Base-by-base conservation (phyloP, 2,888 invertebrate genomes). In the Leptopilina drosophilae region DNA sequence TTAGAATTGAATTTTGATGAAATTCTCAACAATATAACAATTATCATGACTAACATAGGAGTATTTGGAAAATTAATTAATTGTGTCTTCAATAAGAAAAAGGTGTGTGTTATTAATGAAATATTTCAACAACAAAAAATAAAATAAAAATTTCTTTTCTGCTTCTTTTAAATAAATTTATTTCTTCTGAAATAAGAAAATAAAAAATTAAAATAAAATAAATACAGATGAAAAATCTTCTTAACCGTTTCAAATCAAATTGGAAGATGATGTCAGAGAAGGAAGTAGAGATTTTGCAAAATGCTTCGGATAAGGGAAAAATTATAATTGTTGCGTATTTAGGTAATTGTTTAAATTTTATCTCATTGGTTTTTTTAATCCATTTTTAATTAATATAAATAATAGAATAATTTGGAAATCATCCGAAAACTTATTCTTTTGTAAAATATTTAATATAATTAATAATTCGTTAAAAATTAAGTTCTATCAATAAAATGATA, bases 201-300 rank as follows among this genome's bases (percentile, higher is more conserved):
- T 20, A 20, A 20, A 20, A 20, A 20, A 20, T 20, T 20, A 20
- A 20, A 20, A 33, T 33, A 33, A 33, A 33, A 33, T 33, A 20
- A 66, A n/a, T 46, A 66, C 11, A 67, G 67, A 49, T 49, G 67
- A 67, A 20, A 67, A 0, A 12, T 46, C 12, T 49, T 67, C 67
- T 67, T 5, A 46, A 46, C 3, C 6, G 15, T 15, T 5, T 67
- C 2, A 67, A 67, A 49, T 67, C 67, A 15, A 20, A 67, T 12
- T 67, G 67, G 67, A 20, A 20, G 46, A n/a, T 4, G 46, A 15
- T 67, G 15, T 20, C 67, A 2, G 15, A 20, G 12, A 3, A 15
- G 5, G 67, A 67, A 67, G 12, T 67, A 20, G 49, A 67, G 5
- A 49, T 67, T 67, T 6, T 67, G 26, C 46, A 6, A 67, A 67